Percentiles rank a stretch among this genome's conserved stretches.
Conservation (phyloP, 2,888 invertebrate genomes). For the Mythimna loreyi region DNA sequence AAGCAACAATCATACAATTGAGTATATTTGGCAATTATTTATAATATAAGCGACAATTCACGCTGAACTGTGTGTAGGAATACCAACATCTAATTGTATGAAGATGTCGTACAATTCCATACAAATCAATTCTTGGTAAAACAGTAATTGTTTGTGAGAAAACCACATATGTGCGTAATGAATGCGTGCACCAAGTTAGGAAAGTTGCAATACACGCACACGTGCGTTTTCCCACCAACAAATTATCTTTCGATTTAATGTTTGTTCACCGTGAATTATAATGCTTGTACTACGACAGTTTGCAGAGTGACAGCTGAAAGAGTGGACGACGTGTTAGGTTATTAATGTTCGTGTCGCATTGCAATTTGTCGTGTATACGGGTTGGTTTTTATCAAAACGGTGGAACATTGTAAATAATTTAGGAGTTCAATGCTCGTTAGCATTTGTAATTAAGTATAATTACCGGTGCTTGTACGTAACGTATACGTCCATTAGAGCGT, state of each 20-base stretch:
- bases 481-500: background rate
- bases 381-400: conserved; percentile 12
- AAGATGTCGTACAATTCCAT: conserved; percentile 5
- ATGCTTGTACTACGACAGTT: background rate
- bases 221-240: background rate
- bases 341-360: conserved; percentile 28
- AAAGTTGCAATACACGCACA: conserved; percentile 7
- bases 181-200: background rate
- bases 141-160: conserved; percentile 14
- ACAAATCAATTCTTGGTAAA: conserved; percentile 22
- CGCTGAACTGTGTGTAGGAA: background rate
- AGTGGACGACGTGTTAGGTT: background rate
- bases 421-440: background rate
- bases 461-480: too few species aligned
- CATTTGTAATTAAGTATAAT: background rate
- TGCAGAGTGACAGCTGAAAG: conserved; percentile 22
- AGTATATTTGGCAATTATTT: conserved; percentile 13
- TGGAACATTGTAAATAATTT: background rate
- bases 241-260: background rate
- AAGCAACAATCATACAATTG: conserved; percentile 15
- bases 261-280: conserved; percentile 30
- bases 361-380: conserved; percentile 15
- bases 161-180: background rate
- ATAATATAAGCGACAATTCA: conserved; percentile 29
- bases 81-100: background rate